Evolutionary conservation across 1,140 invertebrate species (phyloP).

Genomic region (Littorina saxatilis): DNA sequence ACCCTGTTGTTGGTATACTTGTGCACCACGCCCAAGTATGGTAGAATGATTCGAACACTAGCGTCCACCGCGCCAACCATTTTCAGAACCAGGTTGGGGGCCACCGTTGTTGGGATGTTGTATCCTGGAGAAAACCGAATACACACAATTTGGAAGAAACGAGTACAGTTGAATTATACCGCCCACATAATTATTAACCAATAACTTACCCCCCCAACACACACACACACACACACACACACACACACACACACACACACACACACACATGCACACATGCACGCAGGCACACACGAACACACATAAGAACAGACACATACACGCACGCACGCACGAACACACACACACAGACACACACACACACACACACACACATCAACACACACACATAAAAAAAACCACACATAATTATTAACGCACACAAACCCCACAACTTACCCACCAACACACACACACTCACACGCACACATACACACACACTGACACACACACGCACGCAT

Average conservation of each 20-base stretch:
- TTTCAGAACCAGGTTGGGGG: background rate
- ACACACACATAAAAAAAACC: background rate
- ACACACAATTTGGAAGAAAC: too few relatives aligned
- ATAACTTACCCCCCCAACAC: too few relatives aligned
- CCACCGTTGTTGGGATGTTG: background rate
- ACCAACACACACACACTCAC: background rate
- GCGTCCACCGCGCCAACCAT: background rate
- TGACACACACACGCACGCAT: background rate
- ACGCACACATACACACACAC: too few relatives aligned
- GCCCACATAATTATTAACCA: too few relatives aligned
- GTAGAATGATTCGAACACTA: background rate
- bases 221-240: too few relatives aligned
- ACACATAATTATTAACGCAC: background rate
- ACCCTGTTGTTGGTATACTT: background rate
- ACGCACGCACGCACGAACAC: background rate
- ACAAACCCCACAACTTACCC: background rate
- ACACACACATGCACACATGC: too few relatives aligned
- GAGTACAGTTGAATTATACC: too few relatives aligned
- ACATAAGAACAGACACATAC: too few relatives aligned
- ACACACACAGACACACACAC: too few relatives aligned
- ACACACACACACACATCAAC: background rate
- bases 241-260: conserved; percentile 8
- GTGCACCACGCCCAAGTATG: conserved; percentile 11
- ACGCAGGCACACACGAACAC: too few relatives aligned
- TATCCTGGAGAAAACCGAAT: too few relatives aligned